These are phyloP conservation scores for Pangasius macronema DNA, from an alignment of 2,797 vertebrate species.

Conservation along the genomic window DNA sequence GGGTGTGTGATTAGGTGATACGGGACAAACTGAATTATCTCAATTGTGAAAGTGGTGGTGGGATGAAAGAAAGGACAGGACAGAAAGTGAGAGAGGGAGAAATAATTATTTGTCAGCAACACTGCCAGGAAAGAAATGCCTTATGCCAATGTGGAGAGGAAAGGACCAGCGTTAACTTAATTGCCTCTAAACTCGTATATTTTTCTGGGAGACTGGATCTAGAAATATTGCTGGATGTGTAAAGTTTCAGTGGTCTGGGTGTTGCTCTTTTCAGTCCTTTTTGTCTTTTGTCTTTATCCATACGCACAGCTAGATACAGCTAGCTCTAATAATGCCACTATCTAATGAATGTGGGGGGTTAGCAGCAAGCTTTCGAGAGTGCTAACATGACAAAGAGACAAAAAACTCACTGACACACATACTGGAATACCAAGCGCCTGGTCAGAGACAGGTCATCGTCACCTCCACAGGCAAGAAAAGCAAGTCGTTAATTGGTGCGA, in stretches of 20 bases:
- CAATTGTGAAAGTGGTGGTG: constrained; percentile 37
- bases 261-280: constrained; percentile 49
- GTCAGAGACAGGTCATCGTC: constrained; percentile 69
- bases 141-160: constrained; percentile 42
- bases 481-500: constrained; percentile 78
- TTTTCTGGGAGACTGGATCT: constrained; percentile 21
- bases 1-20: constrained; percentile 71
- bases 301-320: constrained; percentile 53
- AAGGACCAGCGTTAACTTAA: constrained; percentile 51
- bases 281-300: constrained; percentile 5
- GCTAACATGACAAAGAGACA: constrained; percentile 51
- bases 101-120: constrained; percentile 48
- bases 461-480: constrained; percentile 72
- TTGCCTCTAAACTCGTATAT: constrained; percentile 46
- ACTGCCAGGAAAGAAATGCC: constrained; percentile 31
- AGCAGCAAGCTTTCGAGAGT: constrained; percentile 53
- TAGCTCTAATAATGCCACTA: constrained; percentile 69
- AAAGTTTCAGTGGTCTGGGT: constrained; percentile 19
- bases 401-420: constrained; percentile 14
- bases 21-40: constrained; percentile 74
- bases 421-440: constrained; percentile 49
- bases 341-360: constrained; percentile 66
- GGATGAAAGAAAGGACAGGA: constrained; percentile 33
- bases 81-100: constrained; percentile 50
- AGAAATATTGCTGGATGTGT: constrained; percentile 33